phyloP scores from a whole-genome alignment of 2,797 vertebrate species.

The Borostomias antarcticus region DNA sequence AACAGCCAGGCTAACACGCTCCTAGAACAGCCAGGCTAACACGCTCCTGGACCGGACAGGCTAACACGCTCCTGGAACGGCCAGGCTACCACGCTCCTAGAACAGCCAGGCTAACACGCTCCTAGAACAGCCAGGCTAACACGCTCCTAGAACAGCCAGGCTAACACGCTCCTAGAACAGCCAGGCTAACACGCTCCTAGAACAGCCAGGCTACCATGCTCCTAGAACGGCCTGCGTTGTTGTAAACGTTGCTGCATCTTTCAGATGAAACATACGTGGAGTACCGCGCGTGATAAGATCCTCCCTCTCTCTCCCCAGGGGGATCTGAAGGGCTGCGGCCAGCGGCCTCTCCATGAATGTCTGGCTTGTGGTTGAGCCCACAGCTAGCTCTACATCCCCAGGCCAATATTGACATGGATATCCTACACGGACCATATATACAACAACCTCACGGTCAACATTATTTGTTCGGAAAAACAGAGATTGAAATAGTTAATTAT shows the following conservation, averaged over 20 bases:
- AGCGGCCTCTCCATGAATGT: not conserved
- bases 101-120: no score
- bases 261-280: constrained; percentile 6
- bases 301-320: not conserved
- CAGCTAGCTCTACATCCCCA: not conserved
- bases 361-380: constrained; percentile 1
- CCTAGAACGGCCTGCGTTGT: not conserved
- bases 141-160: no score
- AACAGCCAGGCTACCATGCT: no score
- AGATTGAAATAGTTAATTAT: not conserved
- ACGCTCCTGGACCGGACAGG: no score
- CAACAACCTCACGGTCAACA: not conserved
- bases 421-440: not conserved
- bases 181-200: no score
- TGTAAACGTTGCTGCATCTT: constrained; percentile 7
- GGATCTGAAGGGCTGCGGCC: not conserved
- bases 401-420: constrained; percentile 9
- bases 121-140: no score
- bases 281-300: constrained; percentile 10
- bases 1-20: no score
- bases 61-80: no score
- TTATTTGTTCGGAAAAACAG: not conserved
- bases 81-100: no score
- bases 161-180: no score
- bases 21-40: no score